Conservation (phyloP, 2,888 invertebrate genomes). For the Synergus japonicus region DNA sequence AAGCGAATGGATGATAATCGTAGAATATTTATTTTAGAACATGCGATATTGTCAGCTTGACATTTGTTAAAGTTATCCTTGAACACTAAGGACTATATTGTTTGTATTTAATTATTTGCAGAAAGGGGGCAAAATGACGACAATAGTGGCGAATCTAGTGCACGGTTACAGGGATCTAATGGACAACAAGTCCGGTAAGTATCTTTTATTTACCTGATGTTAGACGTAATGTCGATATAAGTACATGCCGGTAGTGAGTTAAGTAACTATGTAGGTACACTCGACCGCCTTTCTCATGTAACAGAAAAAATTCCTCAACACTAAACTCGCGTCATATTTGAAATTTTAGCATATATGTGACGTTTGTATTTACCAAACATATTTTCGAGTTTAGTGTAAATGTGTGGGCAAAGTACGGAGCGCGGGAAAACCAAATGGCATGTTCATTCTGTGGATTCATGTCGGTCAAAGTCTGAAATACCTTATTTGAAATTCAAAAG, state of each 20-base stretch:
- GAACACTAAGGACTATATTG: neutral
- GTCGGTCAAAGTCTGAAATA: neutral
- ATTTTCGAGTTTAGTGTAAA: slow-evolving; percentile 27
- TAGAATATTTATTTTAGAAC: neutral
- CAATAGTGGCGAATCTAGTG: slow-evolving; percentile 77
- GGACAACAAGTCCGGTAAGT: slow-evolving; percentile 86
- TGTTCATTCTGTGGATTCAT: neutral
- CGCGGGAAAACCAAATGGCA: neutral
- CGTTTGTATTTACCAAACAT: slow-evolving; percentile 23
- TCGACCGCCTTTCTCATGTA: slow-evolving; percentile 44
- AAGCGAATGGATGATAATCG: neutral
- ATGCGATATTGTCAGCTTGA: neutral
- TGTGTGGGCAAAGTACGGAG: neutral
- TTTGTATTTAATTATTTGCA: slow-evolving; percentile 59
- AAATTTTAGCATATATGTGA: slow-evolving; percentile 34
- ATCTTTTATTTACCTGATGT: slow-evolving; percentile 44
- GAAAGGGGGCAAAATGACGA: slow-evolving; percentile 79
- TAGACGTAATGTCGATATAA: slow-evolving; percentile 33
- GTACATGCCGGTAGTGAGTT: slow-evolving; percentile 34
- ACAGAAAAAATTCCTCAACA: slow-evolving; percentile 40
- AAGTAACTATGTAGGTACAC: slow-evolving; percentile 39
- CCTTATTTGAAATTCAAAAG: neutral
- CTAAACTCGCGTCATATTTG: slow-evolving; percentile 41
- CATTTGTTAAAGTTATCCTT: neutral
- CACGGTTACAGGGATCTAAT: slow-evolving; percentile 85